phyloP scores from a whole-genome alignment of 2,797 vertebrate species.

The Molossus molossus region DNA sequence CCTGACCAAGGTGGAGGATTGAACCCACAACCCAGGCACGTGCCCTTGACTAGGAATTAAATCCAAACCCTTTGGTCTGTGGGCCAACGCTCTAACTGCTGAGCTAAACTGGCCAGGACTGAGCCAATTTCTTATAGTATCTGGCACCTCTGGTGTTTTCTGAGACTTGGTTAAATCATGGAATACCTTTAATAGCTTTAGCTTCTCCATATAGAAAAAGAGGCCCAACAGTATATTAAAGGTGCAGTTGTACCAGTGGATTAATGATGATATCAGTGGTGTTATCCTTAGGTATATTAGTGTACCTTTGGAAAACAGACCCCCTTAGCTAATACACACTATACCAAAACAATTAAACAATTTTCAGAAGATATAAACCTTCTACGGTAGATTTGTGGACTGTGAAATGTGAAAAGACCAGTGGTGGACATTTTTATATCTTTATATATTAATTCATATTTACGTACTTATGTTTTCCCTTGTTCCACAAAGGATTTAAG shows the following conservation, averaged over 20 bases:
- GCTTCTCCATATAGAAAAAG: background rate
- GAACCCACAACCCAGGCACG: too few species aligned
- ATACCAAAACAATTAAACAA: slow-evolving; percentile 7
- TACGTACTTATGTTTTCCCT: slow-evolving; percentile 1
- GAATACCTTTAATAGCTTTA: slow-evolving; percentile 23
- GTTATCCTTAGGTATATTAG: background rate
- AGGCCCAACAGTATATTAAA: background rate
- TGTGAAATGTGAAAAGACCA: background rate
- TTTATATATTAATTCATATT: background rate
- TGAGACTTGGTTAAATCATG: background rate
- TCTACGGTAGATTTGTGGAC: background rate
- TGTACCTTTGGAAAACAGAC: background rate
- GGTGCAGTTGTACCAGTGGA: background rate
- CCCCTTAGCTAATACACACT: background rate
- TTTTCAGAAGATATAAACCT: slow-evolving; percentile 11
- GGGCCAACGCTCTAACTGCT: too few species aligned
- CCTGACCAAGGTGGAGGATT: too few species aligned
- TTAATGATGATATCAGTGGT: background rate
- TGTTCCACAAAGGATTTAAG: slow-evolving; percentile 38
- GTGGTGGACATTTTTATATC: background rate
- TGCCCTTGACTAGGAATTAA: too few species aligned
- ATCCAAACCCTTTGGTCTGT: too few species aligned
- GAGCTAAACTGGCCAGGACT: too few species aligned
- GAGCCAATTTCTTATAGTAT: background rate
- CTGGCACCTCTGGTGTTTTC: slow-evolving; percentile 5